A percentile compares a stretch with the other conserved stretches of the same genome.
phyloP scores from a whole-genome alignment of 2,797 vertebrate species.

The Helostoma temminkii region DNA sequence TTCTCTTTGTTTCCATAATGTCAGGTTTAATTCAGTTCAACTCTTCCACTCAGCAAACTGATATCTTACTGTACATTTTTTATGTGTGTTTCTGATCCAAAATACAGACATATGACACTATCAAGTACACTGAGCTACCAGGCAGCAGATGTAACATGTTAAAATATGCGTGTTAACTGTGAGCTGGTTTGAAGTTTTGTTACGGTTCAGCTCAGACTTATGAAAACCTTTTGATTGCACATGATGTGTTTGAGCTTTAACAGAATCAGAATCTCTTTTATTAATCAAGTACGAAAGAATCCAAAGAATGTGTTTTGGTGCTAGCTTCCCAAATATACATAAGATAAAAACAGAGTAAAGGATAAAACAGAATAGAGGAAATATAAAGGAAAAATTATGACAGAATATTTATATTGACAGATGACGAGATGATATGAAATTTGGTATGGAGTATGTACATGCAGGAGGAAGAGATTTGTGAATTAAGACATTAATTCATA shows the following conservation, averaged over 20 bases:
- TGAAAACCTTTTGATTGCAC: background rate
- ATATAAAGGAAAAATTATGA: too few species aligned
- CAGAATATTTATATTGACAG: too few species aligned
- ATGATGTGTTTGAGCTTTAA: conserved; percentile 6
- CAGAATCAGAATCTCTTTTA: too few species aligned
- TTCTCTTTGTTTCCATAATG: conserved; percentile 16
- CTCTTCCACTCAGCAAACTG: conserved; percentile 22
- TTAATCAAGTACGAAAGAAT: too few species aligned
- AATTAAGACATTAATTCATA: too few species aligned
- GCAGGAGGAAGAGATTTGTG: too few species aligned
- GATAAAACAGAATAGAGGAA: too few species aligned
- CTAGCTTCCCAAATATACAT: too few species aligned
- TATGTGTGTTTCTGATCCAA: conserved; percentile 18
- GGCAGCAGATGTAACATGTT: conserved; percentile 19
- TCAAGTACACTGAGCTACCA: conserved; percentile 25
- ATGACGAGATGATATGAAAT: too few species aligned
- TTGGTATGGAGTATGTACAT: too few species aligned
- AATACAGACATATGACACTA: conserved; percentile 41
- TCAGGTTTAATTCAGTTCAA: conserved; percentile 55
- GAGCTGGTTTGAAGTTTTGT: conserved; percentile 1
- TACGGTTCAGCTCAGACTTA: background rate
- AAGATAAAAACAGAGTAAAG: too few species aligned
- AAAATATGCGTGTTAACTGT: conserved; percentile 12
- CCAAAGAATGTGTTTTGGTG: too few species aligned
- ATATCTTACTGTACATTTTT: conserved; percentile 32